Evolutionary conservation across 2,113 vertebrate species (phyloP).

Genomic region (Pipra filicauda): DNA sequence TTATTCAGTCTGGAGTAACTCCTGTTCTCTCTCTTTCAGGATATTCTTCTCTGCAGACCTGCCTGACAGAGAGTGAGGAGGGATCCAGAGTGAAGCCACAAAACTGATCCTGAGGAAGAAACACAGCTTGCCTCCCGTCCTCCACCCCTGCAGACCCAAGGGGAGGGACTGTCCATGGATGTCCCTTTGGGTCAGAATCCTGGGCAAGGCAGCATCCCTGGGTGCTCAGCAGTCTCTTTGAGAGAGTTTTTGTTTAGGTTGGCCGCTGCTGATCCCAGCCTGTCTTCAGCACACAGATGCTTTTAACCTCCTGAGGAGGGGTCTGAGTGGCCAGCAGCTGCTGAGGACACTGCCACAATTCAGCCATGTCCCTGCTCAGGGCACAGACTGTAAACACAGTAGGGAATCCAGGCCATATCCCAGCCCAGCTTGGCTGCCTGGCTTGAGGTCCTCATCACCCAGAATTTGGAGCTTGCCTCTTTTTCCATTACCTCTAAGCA

Average conservation of each 20-base stretch:
- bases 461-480: background rate
- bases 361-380: background rate
- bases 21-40: background rate
- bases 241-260: background rate
- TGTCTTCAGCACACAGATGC: background rate
- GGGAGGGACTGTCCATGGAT: background rate
- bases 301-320: background rate
- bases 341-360: background rate
- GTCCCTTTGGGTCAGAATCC: background rate
- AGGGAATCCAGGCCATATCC: background rate
- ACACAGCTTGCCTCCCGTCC: background rate
- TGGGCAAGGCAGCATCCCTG: background rate
- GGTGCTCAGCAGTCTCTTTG: background rate
- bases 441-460: background rate
- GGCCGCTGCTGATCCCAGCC: background rate
- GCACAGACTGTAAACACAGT: background rate
- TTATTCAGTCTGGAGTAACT: background rate
- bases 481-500: background rate
- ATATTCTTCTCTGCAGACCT: background rate
- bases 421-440: background rate
- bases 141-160: fast-evolving
- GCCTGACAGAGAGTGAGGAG: background rate
- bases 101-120: background rate
- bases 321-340: fast-evolving
- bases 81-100: background rate